These are phyloP conservation scores for Neotoma lepida DNA, from an alignment of 2,113 vertebrate species.

Conservation along the genomic window DNA sequence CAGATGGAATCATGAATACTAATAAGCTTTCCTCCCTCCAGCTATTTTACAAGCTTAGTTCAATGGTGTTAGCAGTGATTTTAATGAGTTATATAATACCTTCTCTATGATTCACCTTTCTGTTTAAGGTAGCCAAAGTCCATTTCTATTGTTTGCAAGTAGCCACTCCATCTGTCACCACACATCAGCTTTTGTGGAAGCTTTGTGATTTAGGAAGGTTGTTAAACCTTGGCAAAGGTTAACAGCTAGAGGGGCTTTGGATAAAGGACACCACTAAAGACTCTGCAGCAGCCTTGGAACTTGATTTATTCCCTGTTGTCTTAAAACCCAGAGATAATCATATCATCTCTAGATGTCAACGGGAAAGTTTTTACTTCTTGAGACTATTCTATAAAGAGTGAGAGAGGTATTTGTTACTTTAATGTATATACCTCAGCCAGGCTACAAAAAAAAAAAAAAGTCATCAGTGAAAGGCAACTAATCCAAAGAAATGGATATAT, in stretches of 20 bases:
- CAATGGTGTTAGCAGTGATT: not conserved
- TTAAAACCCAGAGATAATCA: not conserved
- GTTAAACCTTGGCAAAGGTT: not conserved
- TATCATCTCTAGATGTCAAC: not conserved
- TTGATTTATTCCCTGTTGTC: not conserved
- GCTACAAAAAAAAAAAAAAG: not conserved
- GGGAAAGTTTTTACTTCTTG: not conserved
- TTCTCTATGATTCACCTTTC: not conserved
- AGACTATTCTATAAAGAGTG: not conserved
- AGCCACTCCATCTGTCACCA: not conserved
- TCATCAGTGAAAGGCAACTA: not conserved
- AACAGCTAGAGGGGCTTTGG: not conserved
- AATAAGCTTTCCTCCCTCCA: not conserved
- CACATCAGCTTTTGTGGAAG: not conserved
- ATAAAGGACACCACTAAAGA: not conserved
- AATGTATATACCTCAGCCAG: not conserved
- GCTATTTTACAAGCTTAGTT: not conserved
- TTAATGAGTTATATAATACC: not conserved
- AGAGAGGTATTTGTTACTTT: not conserved
- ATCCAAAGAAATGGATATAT: not conserved
- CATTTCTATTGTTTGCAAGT: slow-evolving; percentile 28
- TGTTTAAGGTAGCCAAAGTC: not conserved
- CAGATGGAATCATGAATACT: not conserved
- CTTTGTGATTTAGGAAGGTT: not conserved
- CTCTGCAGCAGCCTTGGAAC: not conserved